Percentiles rank a stretch among this genome's conserved stretches.
phyloP scores from a whole-genome alignment of 1,140 invertebrate species.

The Halesus radiatus region DNA sequence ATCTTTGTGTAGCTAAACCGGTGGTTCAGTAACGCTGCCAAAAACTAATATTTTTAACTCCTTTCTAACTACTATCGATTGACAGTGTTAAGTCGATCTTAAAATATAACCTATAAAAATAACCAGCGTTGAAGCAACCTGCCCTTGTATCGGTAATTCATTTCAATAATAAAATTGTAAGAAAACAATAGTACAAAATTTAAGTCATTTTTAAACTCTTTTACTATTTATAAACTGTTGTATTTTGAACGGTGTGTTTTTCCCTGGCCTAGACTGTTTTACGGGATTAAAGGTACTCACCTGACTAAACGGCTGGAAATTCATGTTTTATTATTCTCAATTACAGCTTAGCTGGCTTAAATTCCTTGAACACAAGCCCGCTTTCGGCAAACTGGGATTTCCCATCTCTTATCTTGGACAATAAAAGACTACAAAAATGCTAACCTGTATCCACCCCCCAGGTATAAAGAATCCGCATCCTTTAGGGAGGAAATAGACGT shows the following conservation, averaged over 20 bases:
- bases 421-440: conserved; percentile 4
- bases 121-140: no score
- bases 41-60: no score
- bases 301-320: background rate
- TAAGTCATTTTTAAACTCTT: no score
- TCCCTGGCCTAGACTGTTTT: background rate
- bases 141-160: no score
- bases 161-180: no score
- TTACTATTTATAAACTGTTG: background rate
- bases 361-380: conserved; percentile 14
- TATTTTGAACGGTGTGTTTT: background rate
- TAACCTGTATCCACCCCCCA: background rate
- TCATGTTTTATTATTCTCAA: background rate
- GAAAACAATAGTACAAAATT: no score
- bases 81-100: no score
- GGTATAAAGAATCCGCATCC: background rate
- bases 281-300: background rate
- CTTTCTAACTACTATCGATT: no score
- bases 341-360: background rate
- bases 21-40: no score
- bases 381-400: conserved; percentile 25
- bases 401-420: background rate
- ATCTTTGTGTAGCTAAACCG: no score
- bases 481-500: background rate
- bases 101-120: no score